A percentile compares a stretch with the other conserved stretches of the same genome.
These are phyloP conservation scores for Temnothorax nylanderi DNA, from an alignment of 1,140 invertebrate genomes.

Conservation along the genomic window DNA sequence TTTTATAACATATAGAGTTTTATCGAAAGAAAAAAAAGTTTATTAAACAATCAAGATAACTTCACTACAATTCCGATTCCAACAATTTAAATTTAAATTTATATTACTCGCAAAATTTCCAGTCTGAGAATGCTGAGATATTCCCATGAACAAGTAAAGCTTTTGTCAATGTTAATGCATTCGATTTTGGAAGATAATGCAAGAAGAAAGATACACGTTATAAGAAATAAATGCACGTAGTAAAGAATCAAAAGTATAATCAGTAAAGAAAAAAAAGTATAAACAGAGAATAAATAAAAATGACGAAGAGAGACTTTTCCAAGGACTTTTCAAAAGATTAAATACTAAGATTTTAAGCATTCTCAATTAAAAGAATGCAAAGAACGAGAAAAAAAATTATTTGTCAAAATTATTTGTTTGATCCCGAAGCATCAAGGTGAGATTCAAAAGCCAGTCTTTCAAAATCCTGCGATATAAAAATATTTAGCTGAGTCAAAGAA, in stretches of 20 bases:
- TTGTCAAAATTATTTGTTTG: background rate
- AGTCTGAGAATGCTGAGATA: background rate
- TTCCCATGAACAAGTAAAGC: background rate
- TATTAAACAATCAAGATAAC: background rate
- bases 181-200: background rate
- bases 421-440: background rate
- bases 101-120: background rate
- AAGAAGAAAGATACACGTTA: background rate
- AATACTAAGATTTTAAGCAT: background rate
- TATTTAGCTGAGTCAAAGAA: slow-evolving; percentile 37
- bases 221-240: slow-evolving; percentile 26
- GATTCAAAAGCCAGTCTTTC: slow-evolving; percentile 31
- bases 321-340: background rate
- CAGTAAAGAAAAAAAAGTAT: too few relatives aligned
- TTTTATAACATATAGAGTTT: background rate
- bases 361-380: background rate
- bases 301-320: background rate
- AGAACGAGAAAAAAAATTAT: slow-evolving; percentile 18
- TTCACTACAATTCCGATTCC: too few relatives aligned
- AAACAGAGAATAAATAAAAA: background rate
- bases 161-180: background rate
- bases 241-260: slow-evolving; percentile 9
- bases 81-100: slow-evolving; percentile 4
- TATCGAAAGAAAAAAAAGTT: slow-evolving; percentile 32
- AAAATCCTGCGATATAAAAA: slow-evolving; percentile 55